phyloP scores from a whole-genome alignment of 2,888 invertebrate genomes.

The Philopedon plagiatum region DNA sequence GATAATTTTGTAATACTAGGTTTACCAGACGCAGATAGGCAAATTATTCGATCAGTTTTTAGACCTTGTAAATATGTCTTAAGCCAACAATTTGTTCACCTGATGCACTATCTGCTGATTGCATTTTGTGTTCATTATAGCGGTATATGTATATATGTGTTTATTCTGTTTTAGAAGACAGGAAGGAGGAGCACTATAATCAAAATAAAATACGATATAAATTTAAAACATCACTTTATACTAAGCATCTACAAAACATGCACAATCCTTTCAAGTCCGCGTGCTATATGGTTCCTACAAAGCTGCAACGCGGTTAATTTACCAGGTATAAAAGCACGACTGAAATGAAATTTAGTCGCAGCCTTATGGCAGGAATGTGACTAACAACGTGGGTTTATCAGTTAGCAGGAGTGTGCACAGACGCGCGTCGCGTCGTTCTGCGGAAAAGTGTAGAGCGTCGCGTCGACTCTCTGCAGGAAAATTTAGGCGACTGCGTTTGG shows the following conservation, averaged over 20 bases:
- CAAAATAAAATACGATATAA: slow-evolving; percentile 22
- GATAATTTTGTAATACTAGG: neutral
- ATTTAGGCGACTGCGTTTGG: slow-evolving; percentile 33
- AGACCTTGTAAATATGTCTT: neutral
- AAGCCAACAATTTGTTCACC: neutral
- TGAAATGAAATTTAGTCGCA: slow-evolving; percentile 25
- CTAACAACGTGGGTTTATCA: slow-evolving; percentile 25
- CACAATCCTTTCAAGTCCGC: slow-evolving; percentile 27
- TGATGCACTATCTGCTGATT: neutral
- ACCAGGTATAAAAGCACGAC: slow-evolving; percentile 27
- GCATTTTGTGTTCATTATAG: neutral
- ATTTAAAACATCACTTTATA: slow-evolving; percentile 37
- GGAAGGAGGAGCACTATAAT: slow-evolving; percentile 5
- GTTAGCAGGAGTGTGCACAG: slow-evolving; percentile 15
- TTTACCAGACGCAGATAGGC: slow-evolving; percentile 1
- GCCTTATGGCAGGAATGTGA: slow-evolving; percentile 8
- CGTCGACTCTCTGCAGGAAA: slow-evolving; percentile 32
- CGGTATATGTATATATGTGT: neutral
- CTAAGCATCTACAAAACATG: slow-evolving; percentile 36
- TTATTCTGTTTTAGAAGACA: neutral
- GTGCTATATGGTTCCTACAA: slow-evolving; percentile 27
- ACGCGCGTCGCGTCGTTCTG: slow-evolving; percentile 22
- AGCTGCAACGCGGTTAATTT: slow-evolving; percentile 31
- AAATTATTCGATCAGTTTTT: neutral
- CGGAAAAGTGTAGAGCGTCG: slow-evolving; percentile 26